Evolutionary conservation across 2,888 invertebrate species (phyloP), one percentile per base, ranked within the genome.

Genomic region (Mesochorus sp.): DNA sequence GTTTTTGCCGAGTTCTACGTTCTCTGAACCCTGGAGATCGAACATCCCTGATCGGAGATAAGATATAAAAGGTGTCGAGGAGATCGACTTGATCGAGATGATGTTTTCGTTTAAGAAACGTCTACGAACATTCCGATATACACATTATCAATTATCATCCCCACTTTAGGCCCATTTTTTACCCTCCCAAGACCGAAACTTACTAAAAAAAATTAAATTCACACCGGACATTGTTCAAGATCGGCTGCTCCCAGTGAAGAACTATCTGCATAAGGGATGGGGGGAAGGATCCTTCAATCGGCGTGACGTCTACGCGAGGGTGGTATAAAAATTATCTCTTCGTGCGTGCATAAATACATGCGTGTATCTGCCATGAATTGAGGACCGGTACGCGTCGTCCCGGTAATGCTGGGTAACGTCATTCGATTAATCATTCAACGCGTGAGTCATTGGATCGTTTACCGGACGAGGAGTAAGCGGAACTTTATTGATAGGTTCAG

Each of bases 401-500:
- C 75, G 78, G 68, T 71, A 74, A 70, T 71, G 53, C 61, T 61
- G 51, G 74, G 80, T 80, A 78, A 62, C 77, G 82, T 84, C 81
- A 78, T 83, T 81, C 82, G 82, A 87, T 88, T 86, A 84, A 86
- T 88, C 87, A 87, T 86, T 85, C 84, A 84, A 76, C 81, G 85
- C 78, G 82, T 87, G 87, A 88, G 84, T 88, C 88, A 88, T 84
- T 85, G 81, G 80, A 79, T 82, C 82, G 81, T 80, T 81, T 81
- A 81, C 81, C 80, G 80, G 49, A 68, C 80, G 76, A 76, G 34
- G 80, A 78, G 64, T 53, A 73, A 49, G 71, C 70, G 62, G 61
- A 59, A 71, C 61, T 66, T 79, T 80, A 80, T 81, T 72, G 78
- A 82, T 80, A 80, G 82, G 70, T 49, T 44, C 53, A 73, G 55